phyloP scores from a whole-genome alignment of 2,888 invertebrate genomes.

The Parelbella ahira region DNA sequence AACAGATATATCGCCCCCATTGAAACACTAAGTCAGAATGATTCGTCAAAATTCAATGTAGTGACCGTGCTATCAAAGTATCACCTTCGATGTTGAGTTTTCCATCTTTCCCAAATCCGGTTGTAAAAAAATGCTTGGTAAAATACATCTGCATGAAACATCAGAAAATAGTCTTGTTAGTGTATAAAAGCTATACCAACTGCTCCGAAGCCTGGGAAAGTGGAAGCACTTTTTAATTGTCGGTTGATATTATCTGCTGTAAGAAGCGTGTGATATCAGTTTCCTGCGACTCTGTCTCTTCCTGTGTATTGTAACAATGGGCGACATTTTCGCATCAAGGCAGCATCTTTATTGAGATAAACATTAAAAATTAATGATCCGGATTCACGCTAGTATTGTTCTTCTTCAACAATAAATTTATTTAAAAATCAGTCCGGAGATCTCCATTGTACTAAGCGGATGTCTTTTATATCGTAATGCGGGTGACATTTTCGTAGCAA shows the following conservation, averaged over 20 bases:
- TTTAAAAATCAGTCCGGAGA: constrained; percentile 18
- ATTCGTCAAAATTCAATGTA: too few species aligned
- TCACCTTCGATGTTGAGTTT: too few species aligned
- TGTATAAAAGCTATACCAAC: constrained; percentile 13
- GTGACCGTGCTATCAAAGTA: too few species aligned
- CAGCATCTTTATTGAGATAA: constrained; percentile 21
- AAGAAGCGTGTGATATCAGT: constrained; percentile 26
- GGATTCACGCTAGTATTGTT: constrained; percentile 14
- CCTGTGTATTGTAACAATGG: constrained; percentile 23
- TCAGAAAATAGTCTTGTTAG: too few species aligned
- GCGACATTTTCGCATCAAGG: constrained; percentile 11
- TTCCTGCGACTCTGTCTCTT: constrained; percentile 10
- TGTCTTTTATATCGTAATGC: constrained; percentile 19
- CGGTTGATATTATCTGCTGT: constrained; percentile 45
- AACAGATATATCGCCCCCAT: too few species aligned
- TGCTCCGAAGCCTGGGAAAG: constrained; percentile 43
- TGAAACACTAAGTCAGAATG: too few species aligned
- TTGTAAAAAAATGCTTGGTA: too few species aligned
- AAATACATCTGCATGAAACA: too few species aligned
- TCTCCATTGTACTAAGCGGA: constrained; percentile 13
- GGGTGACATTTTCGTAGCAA: constrained; percentile 18
- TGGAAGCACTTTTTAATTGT: constrained; percentile 43
- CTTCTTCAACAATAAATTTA: constrained; percentile 17
- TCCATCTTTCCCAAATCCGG: too few species aligned
- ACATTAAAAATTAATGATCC: constrained; percentile 25